phyloP scores from a whole-genome alignment of 2,113 vertebrate species.

The Peromyscus californicus region DNA sequence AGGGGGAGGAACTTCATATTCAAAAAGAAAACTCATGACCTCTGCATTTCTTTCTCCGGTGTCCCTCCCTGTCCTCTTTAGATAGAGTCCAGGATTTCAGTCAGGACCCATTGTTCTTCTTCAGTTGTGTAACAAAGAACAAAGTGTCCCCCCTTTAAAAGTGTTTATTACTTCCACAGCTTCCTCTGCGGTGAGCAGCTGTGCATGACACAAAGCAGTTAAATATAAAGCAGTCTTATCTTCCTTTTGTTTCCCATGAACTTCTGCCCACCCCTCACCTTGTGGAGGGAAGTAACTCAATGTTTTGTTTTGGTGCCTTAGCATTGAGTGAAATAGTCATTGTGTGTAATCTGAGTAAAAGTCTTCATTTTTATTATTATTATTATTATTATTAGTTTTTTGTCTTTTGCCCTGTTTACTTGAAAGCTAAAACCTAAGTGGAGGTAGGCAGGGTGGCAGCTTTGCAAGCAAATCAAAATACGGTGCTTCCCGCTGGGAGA shows the following conservation, averaged over 20 bases:
- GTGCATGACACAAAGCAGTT: constrained; percentile 60
- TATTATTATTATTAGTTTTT: neutral
- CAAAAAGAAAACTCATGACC: neutral
- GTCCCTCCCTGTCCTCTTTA: constrained; percentile 61
- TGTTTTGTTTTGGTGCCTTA: neutral
- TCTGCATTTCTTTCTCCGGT: constrained; percentile 33
- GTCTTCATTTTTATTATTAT: constrained; percentile 6
- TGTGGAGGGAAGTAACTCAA: neutral
- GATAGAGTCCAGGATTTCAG: constrained; percentile 41
- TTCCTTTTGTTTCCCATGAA: constrained; percentile 53
- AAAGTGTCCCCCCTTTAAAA: constrained; percentile 74
- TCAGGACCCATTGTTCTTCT: constrained; percentile 61
- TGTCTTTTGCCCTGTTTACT: constrained; percentile 48
- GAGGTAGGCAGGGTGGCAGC: neutral
- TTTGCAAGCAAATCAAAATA: constrained; percentile 68
- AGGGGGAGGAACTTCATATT: neutral
- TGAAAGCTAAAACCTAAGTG: constrained; percentile 73
- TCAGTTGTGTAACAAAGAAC: constrained; percentile 67
- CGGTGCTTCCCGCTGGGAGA: constrained; percentile 26
- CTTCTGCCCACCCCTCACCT: neutral
- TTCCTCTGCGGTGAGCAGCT: constrained; percentile 77
- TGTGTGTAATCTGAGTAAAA: constrained; percentile 31
- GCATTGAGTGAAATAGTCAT: constrained; percentile 17
- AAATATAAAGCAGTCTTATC: constrained; percentile 55
- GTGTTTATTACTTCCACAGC: constrained; percentile 81